Conservation (phyloP, 1,140 invertebrate genomes). For the Drosophila persimilis region DNA sequence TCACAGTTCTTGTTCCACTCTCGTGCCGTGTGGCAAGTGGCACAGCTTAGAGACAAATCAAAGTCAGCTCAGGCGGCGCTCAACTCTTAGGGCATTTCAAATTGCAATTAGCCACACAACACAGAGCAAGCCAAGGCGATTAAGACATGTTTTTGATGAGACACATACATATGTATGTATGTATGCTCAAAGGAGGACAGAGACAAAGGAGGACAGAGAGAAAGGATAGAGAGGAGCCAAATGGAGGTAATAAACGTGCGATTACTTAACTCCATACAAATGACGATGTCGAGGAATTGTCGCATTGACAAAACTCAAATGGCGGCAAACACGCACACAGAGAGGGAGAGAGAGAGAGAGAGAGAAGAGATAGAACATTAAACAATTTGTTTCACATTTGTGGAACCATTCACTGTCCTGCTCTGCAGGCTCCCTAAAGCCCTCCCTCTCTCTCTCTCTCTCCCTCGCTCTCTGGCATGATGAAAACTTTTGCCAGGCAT, state of each 20-base stretch:
- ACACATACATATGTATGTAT: background rate
- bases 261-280: conserved; percentile 47
- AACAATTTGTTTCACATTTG: conserved; percentile 65
- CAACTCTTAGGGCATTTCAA: conserved; percentile 51
- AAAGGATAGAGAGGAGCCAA: conserved; percentile 20
- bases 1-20: background rate
- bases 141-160: conserved; percentile 49
- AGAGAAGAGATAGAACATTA: conserved; percentile 40
- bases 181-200: no score
- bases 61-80: conserved; percentile 43
- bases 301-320: conserved; percentile 49
- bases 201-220: background rate
- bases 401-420: conserved; percentile 22
- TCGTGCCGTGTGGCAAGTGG: conserved; percentile 27
- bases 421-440: no score
- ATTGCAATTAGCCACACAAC: conserved; percentile 54
- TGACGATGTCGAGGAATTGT: conserved; percentile 35
- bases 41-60: conserved; percentile 36
- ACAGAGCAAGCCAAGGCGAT: conserved; percentile 43
- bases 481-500: conserved; percentile 47
- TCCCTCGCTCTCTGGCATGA: conserved; percentile 7
- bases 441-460: conserved; percentile 18
- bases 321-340: conserved; percentile 33
- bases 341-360: background rate
- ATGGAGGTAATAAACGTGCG: conserved; percentile 55